Evolutionary conservation across 2,797 vertebrate genomes (phyloP), one percentile per base, ranked within the genome.

Genomic region (Acipenser ruthenus): DNA sequence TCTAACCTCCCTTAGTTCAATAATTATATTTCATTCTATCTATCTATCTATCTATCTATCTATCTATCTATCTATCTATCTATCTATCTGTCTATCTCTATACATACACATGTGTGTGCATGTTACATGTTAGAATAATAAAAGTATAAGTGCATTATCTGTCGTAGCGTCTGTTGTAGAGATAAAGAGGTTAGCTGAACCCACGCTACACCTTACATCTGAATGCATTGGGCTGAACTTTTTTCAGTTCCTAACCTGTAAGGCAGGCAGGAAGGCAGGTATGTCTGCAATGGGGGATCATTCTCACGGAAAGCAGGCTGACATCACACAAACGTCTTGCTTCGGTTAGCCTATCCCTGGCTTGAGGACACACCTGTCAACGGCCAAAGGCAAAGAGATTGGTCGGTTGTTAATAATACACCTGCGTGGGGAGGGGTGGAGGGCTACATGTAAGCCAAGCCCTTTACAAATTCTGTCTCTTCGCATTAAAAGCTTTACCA

Each of bases 391-490:
- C 70, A 56, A 61, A 65, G 67, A 78, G 87, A 92, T 92, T 92
- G 90, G 90, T 69, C 64, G 72, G 66, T 62, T 1, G 66, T 6
- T 63, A 75, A 79, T 82, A 83, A 85, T 82, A 86, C 89, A 91
- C 90, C 90, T 92, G 90, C 79, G 72, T 73, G 68, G 89, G 90
- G 89, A 85, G 87, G 88, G 84, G 80, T 78, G 73, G 18, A 72
- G 78, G 79, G 76, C 81, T 89, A 82, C 89, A 85, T 90, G 89
- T 91, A 91, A 91, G 87, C 86, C 85, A 93, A 96, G 90, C 92
- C 87, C 84, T 85, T 87, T 91, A 91, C 91, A 82, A 91, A 85
- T 89, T 80, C 92, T 77, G 87, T 81, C 95, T 93, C 92, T 94
- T 87, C 88, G 84, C 88, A 88, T 75, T 79, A 90, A 88, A 85